Evolutionary conservation across 92 coral and sea anemone species (phyloP).

Genomic region (Pocillopora meandrina): DNA sequence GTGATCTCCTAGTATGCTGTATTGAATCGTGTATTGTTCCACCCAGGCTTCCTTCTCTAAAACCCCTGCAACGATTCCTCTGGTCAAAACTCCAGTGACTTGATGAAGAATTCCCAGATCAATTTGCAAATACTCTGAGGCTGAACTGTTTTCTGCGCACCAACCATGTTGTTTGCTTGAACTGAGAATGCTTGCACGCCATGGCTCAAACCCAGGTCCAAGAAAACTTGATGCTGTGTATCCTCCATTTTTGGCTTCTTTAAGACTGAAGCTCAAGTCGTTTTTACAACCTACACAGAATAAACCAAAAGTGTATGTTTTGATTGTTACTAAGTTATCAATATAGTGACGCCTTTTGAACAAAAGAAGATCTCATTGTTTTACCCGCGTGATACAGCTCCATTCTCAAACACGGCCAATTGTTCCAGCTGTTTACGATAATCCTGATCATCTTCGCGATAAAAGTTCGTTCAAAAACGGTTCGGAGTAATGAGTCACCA

Average conservation of each 20-base stretch:
- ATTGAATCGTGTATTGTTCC: constrained; percentile 18
- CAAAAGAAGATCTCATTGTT: background rate
- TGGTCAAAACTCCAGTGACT: constrained; percentile 36
- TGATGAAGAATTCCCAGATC: constrained; percentile 25
- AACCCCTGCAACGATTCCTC: constrained; percentile 11
- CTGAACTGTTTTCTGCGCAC: constrained; percentile 57
- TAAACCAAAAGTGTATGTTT: background rate
- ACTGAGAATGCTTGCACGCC: constrained; percentile 66
- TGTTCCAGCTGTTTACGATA: constrained; percentile 29
- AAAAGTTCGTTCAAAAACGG: constrained; percentile 18
- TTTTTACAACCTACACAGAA: background rate
- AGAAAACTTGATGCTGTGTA: constrained; percentile 54
- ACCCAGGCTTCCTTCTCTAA: constrained; percentile 15
- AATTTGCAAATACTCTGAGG: constrained; percentile 38
- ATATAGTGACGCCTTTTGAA: background rate
- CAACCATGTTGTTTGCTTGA: constrained; percentile 55
- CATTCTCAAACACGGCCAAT: constrained; percentile 50
- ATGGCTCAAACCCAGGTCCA: constrained; percentile 64
- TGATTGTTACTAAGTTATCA: background rate
- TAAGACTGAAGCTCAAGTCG: constrained; percentile 7
- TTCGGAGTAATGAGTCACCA: background rate
- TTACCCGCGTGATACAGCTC: constrained; percentile 45
- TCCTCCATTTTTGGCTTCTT: constrained; percentile 10
- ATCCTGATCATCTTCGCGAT: constrained; percentile 48
- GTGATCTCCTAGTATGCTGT: constrained; percentile 3